These are phyloP conservation scores for Camarhynchus parvulus DNA, from an alignment of 2,113 vertebrate genomes.

Conservation along the genomic window DNA sequence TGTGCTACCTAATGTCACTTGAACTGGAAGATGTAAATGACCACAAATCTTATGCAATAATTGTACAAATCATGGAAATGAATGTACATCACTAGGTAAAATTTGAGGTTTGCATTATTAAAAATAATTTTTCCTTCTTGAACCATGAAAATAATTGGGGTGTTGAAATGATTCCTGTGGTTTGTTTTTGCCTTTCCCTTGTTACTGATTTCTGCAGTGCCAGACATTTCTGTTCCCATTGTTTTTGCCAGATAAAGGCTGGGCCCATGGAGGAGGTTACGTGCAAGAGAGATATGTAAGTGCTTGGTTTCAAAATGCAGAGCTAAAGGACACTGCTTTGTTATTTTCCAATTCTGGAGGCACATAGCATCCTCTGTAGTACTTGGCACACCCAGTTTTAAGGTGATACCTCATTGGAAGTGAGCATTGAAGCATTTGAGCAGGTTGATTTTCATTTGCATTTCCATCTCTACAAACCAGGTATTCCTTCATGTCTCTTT, in stretches of 20 bases:
- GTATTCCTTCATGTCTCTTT: background rate
- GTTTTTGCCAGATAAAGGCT: background rate
- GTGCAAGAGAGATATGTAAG: background rate
- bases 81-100: background rate
- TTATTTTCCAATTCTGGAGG: background rate
- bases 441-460: background rate
- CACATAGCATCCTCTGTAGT: background rate
- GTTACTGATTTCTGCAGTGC: background rate
- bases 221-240: background rate
- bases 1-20: background rate
- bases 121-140: background rate
- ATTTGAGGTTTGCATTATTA: slow-evolving; percentile 9
- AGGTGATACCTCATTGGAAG: background rate
- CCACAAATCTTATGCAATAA: background rate
- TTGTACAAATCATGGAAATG: background rate
- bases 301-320: background rate
- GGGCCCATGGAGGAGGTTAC: background rate
- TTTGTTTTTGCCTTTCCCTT: background rate
- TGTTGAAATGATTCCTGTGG: background rate
- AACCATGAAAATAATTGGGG: background rate
- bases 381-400: background rate
- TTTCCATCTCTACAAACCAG: background rate
- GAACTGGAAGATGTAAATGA: background rate
- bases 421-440: background rate
- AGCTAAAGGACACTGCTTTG: background rate